phyloP scores from a whole-genome alignment of 1,140 invertebrate genomes.

The Conus betulinus region DNA sequence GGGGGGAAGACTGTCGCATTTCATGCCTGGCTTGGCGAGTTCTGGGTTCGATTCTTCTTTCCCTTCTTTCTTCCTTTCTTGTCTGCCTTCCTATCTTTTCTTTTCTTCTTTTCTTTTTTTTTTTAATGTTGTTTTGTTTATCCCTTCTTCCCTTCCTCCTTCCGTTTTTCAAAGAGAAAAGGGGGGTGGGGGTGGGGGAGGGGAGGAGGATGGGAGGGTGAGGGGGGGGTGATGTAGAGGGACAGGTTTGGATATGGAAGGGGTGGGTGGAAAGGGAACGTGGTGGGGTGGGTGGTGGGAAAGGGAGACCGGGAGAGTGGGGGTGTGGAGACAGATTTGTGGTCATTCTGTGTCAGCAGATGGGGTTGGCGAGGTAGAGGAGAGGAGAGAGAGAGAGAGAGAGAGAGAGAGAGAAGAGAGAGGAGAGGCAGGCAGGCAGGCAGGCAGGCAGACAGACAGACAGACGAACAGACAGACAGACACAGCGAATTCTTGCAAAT shows the following conservation, averaged over 20 bases:
- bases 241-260: background rate
- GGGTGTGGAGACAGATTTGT: no score
- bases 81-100: background rate
- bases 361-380: no score
- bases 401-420: no score
- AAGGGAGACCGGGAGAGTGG: no score
- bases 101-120: background rate
- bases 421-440: no score
- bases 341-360: no score
- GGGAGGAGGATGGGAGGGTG: background rate
- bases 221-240: background rate
- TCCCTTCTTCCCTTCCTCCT: background rate
- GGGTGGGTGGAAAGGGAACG: no score
- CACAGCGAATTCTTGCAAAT: no score
- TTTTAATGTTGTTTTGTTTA: background rate
- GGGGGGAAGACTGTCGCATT: conserved; percentile 25
- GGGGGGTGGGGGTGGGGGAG: background rate
- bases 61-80: background rate
- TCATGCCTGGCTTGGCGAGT: background rate
- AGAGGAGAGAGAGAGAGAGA: no score
- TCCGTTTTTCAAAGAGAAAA: background rate
- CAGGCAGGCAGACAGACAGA: no score
- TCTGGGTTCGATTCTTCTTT: background rate
- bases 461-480: no score
- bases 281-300: no score